phyloP scores from a whole-genome alignment of 2,797 vertebrate genomes.

The Gambelia wislizenii region DNA sequence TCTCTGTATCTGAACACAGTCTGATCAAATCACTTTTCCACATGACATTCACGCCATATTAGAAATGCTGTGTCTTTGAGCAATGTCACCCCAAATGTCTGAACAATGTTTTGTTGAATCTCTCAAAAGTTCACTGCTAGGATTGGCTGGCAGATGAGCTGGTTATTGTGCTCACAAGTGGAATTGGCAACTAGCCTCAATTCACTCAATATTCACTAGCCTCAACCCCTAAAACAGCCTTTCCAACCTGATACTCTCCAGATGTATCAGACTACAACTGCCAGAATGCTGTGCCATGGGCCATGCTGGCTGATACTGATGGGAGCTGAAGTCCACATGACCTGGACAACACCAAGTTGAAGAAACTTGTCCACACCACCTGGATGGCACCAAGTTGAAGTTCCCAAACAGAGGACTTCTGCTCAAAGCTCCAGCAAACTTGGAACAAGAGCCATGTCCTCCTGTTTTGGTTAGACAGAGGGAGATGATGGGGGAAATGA shows the following conservation, averaged over 20 bases:
- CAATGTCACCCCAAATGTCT: neutral
- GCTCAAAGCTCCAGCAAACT: neutral
- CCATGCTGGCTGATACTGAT: neutral
- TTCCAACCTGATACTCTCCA: neutral
- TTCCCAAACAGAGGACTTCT: neutral
- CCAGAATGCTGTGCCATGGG: neutral
- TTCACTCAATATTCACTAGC: neutral
- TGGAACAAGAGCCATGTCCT: neutral
- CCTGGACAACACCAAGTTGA: neutral
- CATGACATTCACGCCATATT: neutral
- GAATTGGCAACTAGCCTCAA: neutral
- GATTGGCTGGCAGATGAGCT: neutral
- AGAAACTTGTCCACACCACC: neutral
- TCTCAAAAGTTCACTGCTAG: neutral
- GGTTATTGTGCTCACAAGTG: neutral
- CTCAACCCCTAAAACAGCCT: neutral
- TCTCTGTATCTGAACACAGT: neutral
- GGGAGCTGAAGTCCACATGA: neutral
- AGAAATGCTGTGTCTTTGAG: neutral
- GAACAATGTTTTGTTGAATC: neutral
- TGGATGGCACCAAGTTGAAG: neutral
- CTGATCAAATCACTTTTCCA: neutral
- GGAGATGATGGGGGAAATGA: neutral
- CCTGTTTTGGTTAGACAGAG: neutral
- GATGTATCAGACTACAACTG: neutral